A percentile compares a stretch with the other conserved stretches of the same genome.
Conservation (phyloP, 2,797 vertebrate genomes). For the Typhlichthys subterraneus region DNA sequence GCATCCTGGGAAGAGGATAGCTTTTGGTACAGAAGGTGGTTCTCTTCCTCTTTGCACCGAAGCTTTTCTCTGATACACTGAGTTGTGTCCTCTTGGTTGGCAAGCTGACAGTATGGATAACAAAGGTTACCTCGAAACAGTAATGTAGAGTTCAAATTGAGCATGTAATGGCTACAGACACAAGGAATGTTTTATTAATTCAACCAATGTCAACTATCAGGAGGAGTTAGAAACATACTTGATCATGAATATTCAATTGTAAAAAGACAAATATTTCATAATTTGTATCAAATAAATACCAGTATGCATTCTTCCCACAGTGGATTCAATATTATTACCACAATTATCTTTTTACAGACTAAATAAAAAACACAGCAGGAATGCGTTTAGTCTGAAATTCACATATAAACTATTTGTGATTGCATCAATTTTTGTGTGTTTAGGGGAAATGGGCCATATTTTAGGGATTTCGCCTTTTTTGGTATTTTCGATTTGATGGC, state of each 20-base stretch:
- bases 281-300: not conserved
- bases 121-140: not conserved
- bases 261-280: not conserved
- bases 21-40: constrained; percentile 30
- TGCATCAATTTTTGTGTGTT: constrained; percentile 33
- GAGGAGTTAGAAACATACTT: too few species aligned
- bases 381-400: too few species aligned
- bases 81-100: constrained; percentile 31
- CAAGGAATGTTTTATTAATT: too few species aligned
- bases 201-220: too few species aligned
- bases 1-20: constrained; percentile 46
- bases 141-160: not conserved
- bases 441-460: constrained; percentile 44
- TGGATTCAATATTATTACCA: not conserved
- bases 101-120: constrained; percentile 29
- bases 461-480: constrained; percentile 16
- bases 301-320: not conserved
- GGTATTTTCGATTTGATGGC: constrained; percentile 28
- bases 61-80: constrained; percentile 23
- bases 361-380: too few species aligned
- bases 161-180: too few species aligned
- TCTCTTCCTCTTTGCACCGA: constrained; percentile 22
- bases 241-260: too few species aligned
- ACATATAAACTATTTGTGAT: not conserved
- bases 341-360: not conserved